Evolutionary conservation across 2,113 vertebrate species (phyloP), one percentile per base, ranked within the genome.

Genomic region (Piaya cayana): DNA sequence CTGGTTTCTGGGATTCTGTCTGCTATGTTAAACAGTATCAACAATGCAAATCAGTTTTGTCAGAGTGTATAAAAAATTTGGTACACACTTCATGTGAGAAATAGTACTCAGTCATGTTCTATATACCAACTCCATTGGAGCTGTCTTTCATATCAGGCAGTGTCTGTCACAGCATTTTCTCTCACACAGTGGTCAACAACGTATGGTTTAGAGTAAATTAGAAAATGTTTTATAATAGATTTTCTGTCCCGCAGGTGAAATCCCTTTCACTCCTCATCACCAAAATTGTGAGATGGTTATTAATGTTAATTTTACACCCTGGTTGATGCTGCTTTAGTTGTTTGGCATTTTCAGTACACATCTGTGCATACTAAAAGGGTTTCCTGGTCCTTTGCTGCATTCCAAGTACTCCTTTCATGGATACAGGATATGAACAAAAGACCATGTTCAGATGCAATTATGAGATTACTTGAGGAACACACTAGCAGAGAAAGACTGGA

Each of bases 281-380:
- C 10, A 62, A 77, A 86, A 64, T 58, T 6, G n/a, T 29, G 16
- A 60, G 1, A 37, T 42, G 4, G 2, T 74, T 69, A 32, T 49
- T 65, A 65, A 68, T 50, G 32, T 25, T 36, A 36, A 11, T 65
- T 86, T 94, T 69, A 52, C 12, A 69, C 3, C 9, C 8, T 25
- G 56, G 5, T 3, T 60, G 36, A 49, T 9, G 2, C 11, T 64
- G 32, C 5, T 43, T 1, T 45, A 65, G 4, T 45, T 6, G 1
- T 15, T 27, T 75, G 36, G 1, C 34, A 43, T 72, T 81, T 74
- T 77, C 30, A 63, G 1, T 10, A 75, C 13, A 15, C 58, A n/a
- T 10, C 2, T 19, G 23, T 59, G 17, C 22, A 79, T 47, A 68
- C 12, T 86, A 22, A 55, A 85, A 60, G 47, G 12, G 5, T 50